Percentiles rank a stretch among this genome's conserved stretches.
Conservation (phyloP, 2,797 vertebrate species). For the Mastacembelus armatus region DNA sequence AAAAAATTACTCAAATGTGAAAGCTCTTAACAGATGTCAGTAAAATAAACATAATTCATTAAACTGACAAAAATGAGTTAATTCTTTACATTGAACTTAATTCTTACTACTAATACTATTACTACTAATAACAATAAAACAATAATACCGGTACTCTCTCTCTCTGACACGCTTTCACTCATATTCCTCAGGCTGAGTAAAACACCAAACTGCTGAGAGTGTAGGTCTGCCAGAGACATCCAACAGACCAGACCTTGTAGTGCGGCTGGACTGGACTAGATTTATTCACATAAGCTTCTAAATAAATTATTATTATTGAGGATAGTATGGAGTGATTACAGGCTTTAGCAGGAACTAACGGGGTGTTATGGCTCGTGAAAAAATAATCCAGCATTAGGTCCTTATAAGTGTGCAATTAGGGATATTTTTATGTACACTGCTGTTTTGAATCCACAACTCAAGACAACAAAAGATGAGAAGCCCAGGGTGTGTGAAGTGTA, state of each 20-base stretch:
- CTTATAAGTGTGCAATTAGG: slow-evolving; percentile 10
- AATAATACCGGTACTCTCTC: slow-evolving; percentile 16
- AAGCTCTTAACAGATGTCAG: slow-evolving; percentile 16
- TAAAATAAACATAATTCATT: slow-evolving; percentile 39
- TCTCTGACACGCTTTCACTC: slow-evolving; percentile 12
- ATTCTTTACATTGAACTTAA: slow-evolving; percentile 58
- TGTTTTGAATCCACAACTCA: slow-evolving; percentile 12
- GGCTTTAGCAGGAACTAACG: slow-evolving; percentile 26
- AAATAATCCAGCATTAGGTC: slow-evolving; percentile 21
- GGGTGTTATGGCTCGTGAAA: slow-evolving; percentile 31
- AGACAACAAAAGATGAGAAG: slow-evolving; percentile 21
- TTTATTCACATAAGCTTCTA: slow-evolving; percentile 15
- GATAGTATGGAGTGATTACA: slow-evolving; percentile 39
- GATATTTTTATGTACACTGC: background rate
- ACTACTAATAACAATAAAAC: too few species aligned
- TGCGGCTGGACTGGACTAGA: slow-evolving; percentile 4
- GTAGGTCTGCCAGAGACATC: slow-evolving; percentile 4
- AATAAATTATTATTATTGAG: slow-evolving; percentile 49
- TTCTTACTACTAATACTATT: too few species aligned
- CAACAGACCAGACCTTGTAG: slow-evolving; percentile 8
- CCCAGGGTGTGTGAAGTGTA: slow-evolving; percentile 12
- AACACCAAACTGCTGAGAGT: background rate
- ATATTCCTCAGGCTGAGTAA: slow-evolving; percentile 27
- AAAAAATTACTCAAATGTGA: background rate
- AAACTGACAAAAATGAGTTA: slow-evolving; percentile 20